These are phyloP conservation scores for Aphidius gifuensis DNA, from an alignment of 1,140 invertebrate genomes.

Conservation along the genomic window DNA sequence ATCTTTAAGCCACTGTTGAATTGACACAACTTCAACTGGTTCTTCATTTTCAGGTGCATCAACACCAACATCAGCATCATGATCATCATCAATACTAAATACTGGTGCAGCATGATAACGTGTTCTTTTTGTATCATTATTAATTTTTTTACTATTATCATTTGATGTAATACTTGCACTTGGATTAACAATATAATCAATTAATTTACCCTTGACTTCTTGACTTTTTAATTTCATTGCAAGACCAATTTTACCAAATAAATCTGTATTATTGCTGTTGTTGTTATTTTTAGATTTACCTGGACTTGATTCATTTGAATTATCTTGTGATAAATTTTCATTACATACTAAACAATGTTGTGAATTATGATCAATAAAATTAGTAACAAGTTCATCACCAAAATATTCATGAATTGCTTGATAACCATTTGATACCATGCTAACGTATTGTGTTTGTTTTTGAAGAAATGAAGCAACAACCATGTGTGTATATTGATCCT, in stretches of 20 bases:
- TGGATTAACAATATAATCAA: slow-evolving; percentile 91
- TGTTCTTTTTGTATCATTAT: slow-evolving; percentile 77
- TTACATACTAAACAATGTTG: slow-evolving; percentile 78
- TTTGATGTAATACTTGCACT: slow-evolving; percentile 57
- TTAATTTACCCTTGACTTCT: slow-evolving; percentile 88
- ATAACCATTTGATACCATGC: slow-evolving; percentile 90
- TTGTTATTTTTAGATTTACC: slow-evolving; percentile 49
- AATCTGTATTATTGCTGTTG: slow-evolving; percentile 49
- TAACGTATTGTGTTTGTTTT: slow-evolving; percentile 89
- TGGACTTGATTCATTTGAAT: slow-evolving; percentile 48
- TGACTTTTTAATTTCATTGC: slow-evolving; percentile 87
- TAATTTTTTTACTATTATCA: slow-evolving; percentile 63
- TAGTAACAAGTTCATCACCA: slow-evolving; percentile 73
- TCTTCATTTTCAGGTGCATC: slow-evolving; percentile 59
- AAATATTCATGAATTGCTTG: slow-evolving; percentile 84
- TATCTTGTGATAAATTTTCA: slow-evolving; percentile 55
- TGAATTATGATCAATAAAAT: slow-evolving; percentile 78
- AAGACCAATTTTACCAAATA: slow-evolving; percentile 74
- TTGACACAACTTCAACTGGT: slow-evolving; percentile 67
- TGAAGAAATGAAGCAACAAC: slow-evolving; percentile 96
- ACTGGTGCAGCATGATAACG: slow-evolving; percentile 81
- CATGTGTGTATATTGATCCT: slow-evolving; percentile 97
- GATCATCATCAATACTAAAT: slow-evolving; percentile 93
- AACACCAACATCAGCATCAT: slow-evolving; percentile 61
- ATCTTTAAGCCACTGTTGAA: slow-evolving; percentile 78